Evolutionary conservation across 2,888 invertebrate genomes (phyloP).

Genomic region (Sycophila texana): DNA sequence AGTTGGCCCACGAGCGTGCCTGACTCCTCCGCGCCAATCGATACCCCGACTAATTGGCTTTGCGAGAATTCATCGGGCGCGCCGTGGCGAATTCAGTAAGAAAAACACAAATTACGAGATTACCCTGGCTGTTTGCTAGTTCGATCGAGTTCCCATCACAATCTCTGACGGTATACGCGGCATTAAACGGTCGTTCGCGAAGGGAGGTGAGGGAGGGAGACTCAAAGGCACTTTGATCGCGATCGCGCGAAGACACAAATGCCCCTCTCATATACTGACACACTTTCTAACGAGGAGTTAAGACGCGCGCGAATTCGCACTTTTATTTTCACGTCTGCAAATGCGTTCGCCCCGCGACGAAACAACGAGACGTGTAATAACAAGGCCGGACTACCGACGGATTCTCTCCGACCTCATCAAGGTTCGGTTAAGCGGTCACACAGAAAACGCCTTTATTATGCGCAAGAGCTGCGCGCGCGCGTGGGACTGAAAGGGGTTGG

Average conservation of each 20-base stretch:
- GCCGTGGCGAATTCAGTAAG: slow-evolving; percentile 23
- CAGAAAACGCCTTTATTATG: slow-evolving; percentile 57
- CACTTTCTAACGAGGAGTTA: too few species aligned
- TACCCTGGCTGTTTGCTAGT: neutral
- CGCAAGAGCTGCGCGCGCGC: slow-evolving; percentile 29
- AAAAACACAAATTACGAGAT: slow-evolving; percentile 20
- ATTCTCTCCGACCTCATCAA: slow-evolving; percentile 57
- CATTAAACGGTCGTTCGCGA: too few species aligned
- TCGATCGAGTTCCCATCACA: neutral
- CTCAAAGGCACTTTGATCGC: too few species aligned
- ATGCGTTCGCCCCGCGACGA: neutral
- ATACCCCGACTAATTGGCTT: slow-evolving; percentile 48
- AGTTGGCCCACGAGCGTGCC: slow-evolving; percentile 34
- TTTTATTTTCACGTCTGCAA: too few species aligned
- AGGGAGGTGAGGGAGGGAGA: too few species aligned
- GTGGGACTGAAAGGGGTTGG: slow-evolving; percentile 53
- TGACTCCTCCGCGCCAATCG: slow-evolving; percentile 21
- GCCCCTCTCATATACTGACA: too few species aligned
- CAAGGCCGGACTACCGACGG: slow-evolving; percentile 26
- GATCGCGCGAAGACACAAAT: too few species aligned
- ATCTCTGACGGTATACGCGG: too few species aligned
- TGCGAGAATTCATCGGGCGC: slow-evolving; percentile 37
- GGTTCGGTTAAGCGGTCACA: slow-evolving; percentile 64
- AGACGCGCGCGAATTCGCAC: too few species aligned
- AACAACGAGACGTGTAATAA: slow-evolving; percentile 22